Base-by-base conservation (phyloP, 2,888 invertebrate genomes). In the Coecobrya sp. region DNA sequence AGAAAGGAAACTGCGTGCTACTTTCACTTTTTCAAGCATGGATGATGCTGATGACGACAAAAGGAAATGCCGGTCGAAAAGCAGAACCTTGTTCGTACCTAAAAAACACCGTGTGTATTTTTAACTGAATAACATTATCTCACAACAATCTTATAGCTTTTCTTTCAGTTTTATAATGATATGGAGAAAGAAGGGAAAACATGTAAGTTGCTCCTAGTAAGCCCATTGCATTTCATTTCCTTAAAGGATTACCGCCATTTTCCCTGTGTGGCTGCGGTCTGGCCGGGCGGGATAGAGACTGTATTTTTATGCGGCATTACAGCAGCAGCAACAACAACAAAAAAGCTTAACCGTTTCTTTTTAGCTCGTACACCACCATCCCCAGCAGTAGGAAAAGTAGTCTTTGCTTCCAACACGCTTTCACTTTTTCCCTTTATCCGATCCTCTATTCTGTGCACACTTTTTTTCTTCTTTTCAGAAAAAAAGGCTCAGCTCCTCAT, bases 201-300 rank as follows among this genome's bases (percentile, higher is more conserved):
- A 36, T 36, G 36, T 36, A 36, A 36, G 59, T 65, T 11, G 10
- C 27, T 65, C 65, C 22, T 65, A 19, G 0, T 65, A 65, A 65
- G 22, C 22, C 7, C 27, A 30, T 68, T 68, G 68, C 68, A 68
- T 68, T 68, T 68, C 68, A 68, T 68, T 68, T 68, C 68, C 68
- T 68, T 68, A 10, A 68, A 68, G 68, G 68, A 30, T 68, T 68
- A 68, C 68, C 68, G 68, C 36, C 36, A n/a, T 27, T 11, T 68
- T 68, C 30, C 7, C 59, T 22, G n/a, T 30, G 68, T 68, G 30
- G 30, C 36, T 68, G 68, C 19, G 59, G 68, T 68, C 13, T 49
- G 1, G 68, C 0, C 22, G 62, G 62, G 10, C 19, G 19, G 16
- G n/a, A 19, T 19, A 62, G 0, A 19, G 10, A 62, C 16, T 19